Evolutionary conservation across 2,888 invertebrate genomes (phyloP), one percentile per base, ranked within the genome.

Genomic region (Mythimna lalbum): DNA sequence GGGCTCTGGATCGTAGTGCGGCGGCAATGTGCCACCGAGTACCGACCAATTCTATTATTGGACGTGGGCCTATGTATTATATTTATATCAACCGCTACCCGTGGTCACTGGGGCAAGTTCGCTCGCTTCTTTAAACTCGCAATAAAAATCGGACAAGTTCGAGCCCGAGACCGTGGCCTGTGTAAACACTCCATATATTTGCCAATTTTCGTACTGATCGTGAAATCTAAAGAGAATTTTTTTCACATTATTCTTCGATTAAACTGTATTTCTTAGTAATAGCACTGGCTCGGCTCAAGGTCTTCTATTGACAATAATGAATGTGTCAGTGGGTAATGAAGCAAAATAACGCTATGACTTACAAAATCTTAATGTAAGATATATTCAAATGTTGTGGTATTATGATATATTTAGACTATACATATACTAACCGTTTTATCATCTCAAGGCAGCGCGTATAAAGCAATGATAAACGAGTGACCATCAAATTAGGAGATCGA

Each of bases 31-130:
- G 89, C 89, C 90, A 90, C 86, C 10, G 31, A 55, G 55, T 55
- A 55, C 55, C 87, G 78, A 86, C 82, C 77, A 85, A 86, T 79
- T 88, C 89, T 91, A 93, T 92, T 91, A 91, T 90, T 92, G 90
- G 88, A 87, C 86, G 86, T 90, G 85, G 89, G 87, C 88, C 89
- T 88, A 87, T 86, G 87, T 87, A 91, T 92, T 94, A 93, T 94
- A 93, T 94, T 94, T 94, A 93, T 93, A 93, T 91, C 90, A 90
- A 90, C 87, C 87, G 87, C 86, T 87, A 88, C 86, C 88, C 86
- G 90, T 94, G 92, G 95, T 94, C 94, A 95, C 90, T 95, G 90
- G 95, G 93, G 91, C 95, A 95, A 95, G 95, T 94, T 94, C 95
- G 93, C 89, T 91, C 87, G 92, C 90, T 92, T 92, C 91, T 93